These are phyloP conservation scores for Chrysodeixis includens DNA, from an alignment of 2,888 invertebrate species.

Conservation along the genomic window DNA sequence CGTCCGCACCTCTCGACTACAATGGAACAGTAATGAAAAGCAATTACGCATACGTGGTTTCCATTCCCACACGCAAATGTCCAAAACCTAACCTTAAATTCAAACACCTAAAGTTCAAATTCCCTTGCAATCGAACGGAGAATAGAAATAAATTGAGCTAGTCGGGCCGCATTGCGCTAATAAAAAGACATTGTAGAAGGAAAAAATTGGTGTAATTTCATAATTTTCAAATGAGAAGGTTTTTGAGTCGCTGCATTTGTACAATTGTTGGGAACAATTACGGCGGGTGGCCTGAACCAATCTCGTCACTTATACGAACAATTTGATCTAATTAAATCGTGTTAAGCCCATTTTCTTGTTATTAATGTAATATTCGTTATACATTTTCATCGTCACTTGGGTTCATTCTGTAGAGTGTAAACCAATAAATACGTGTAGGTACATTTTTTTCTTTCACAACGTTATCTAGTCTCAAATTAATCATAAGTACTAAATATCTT, in stretches of 20 bases:
- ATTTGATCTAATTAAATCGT: background rate
- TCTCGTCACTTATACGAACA: constrained; percentile 16
- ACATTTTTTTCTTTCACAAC: too few relatives aligned
- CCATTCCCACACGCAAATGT: constrained; percentile 63
- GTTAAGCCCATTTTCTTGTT: background rate
- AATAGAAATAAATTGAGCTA: constrained; percentile 86
- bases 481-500: too few relatives aligned
- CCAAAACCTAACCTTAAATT: constrained; percentile 60
- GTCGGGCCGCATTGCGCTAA: constrained; percentile 79
- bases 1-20: constrained; percentile 73
- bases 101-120: constrained; percentile 54
- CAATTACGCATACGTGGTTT: constrained; percentile 88
- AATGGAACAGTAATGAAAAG: constrained; percentile 87
- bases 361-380: too few relatives aligned
- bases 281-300: constrained; percentile 29
- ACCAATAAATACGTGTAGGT: too few relatives aligned
- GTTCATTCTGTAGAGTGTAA: too few relatives aligned
- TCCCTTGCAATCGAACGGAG: constrained; percentile 61
- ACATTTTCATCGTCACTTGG: too few relatives aligned
- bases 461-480: too few relatives aligned
- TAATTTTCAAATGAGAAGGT: constrained; percentile 77
- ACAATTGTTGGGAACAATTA: constrained; percentile 58
- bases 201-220: constrained; percentile 86
- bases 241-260: constrained; percentile 58
- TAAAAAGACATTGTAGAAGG: constrained; percentile 85